These are phyloP conservation scores for Actenoides lindsayi DNA, from an alignment of 2,113 vertebrate species.

Conservation along the genomic window DNA sequence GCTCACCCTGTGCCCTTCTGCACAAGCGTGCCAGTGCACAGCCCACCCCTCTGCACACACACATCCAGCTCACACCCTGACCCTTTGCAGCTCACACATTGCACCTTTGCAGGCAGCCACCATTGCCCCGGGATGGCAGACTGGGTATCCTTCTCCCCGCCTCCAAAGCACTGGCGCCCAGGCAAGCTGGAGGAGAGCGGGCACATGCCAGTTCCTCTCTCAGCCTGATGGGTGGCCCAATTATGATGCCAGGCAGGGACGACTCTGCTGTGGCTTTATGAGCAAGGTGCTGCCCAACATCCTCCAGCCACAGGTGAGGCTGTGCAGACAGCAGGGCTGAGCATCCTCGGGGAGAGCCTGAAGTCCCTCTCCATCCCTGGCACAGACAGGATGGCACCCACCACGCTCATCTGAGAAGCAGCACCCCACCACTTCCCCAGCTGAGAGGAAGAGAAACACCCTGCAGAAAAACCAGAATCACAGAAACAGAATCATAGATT, in stretches of 20 bases:
- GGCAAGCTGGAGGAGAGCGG: background rate
- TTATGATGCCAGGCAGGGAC: fast-evolving
- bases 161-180: too few species aligned
- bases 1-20: background rate
- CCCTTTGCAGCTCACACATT: background rate
- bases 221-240: fast-evolving
- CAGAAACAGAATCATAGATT: background rate
- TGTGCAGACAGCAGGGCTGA: background rate
- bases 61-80: background rate
- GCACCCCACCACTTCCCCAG: background rate
- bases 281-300: background rate
- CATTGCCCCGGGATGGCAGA: fast-evolving
- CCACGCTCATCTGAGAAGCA: fast-evolving
- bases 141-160: fast-evolving
- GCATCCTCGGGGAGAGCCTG: background rate
- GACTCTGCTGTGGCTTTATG: too few species aligned
- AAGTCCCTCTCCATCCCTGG: background rate
- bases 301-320: fast-evolving
- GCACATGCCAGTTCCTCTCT: fast-evolving
- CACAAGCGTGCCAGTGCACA: background rate
- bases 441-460: background rate
- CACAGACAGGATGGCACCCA: background rate
- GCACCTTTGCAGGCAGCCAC: background rate
- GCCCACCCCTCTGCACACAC: background rate
- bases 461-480: background rate